Base-by-base conservation (phyloP, 2,797 vertebrate genomes). In the Rhinogobio ventralis region DNA sequence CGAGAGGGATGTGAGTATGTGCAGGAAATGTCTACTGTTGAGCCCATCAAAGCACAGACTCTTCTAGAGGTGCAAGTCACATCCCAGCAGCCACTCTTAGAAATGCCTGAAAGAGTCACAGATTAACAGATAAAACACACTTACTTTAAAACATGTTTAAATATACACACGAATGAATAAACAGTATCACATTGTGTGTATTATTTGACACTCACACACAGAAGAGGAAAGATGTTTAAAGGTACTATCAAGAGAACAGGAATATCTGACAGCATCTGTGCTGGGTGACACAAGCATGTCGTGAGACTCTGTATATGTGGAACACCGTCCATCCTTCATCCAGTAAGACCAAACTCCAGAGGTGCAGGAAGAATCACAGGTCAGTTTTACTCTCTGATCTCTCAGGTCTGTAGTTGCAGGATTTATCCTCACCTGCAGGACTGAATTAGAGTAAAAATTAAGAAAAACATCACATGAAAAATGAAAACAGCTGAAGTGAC, bases 21-120 rank as follows among this genome's bases (percentile, higher is more conserved):
- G 13, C 74, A 78, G 28, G 83, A 74, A 46, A 91, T 86, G 28
- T 87, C 17, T 51, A 91, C 80, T 36, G 88, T 84, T 49, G 90
- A 89, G 10, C 90, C 88, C 83, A 45, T 83, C 49, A 85, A 30
- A 66, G 30, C 85, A 84, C 90, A 91, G 74, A 91, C 83, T 28
- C 39, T 77, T 68, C 64, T 82, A 20, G 67, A 1, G 7, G 14
- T 7, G 62, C 90, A 91, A 2, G 1, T 67, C 75, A 91, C 87
- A 69, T 11, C 73, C 80, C 67, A 68, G 68, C 90, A 91, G 2
- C 6, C 0, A 11, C 0, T 1, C 1, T 17, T 4, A 28, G 13
- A 0, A 42, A 46, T 0, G 86, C 89, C 91, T 92, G 81, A 51
- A 89, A 46, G n/a, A 72, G 42, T 9, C 42, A 28, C n/a, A 28